These are phyloP conservation scores for Pluvianellus socialis DNA, from an alignment of 2,113 vertebrate species.

Conservation along the genomic window DNA sequence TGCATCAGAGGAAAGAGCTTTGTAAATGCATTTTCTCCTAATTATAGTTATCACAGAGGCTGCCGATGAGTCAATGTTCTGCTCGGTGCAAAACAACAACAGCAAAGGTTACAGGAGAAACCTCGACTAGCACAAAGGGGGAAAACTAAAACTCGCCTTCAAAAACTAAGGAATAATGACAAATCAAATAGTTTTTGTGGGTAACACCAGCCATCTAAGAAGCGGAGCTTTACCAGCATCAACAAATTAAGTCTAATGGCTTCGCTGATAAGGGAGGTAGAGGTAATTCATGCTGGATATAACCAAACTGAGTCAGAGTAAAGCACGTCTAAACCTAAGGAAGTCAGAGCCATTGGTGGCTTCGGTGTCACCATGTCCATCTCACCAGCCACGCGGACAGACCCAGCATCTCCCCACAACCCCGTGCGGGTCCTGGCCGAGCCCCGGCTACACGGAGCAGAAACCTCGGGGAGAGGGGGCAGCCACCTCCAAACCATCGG, in stretches of 20 bases:
- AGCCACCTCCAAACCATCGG: neutral
- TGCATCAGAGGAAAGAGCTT: conserved; percentile 55
- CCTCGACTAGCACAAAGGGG: neutral
- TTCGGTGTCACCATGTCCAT: neutral
- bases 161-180: neutral
- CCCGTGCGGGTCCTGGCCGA: rapidly evolving
- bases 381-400: neutral
- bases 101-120: conserved; percentile 17
- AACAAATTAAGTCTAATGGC: neutral
- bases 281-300: neutral
- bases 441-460: rapidly evolving
- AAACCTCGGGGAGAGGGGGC: neutral
- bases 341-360: neutral
- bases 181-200: neutral
- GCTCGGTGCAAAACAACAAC: conserved; percentile 42
- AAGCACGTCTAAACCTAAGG: neutral
- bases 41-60: conserved; percentile 58
- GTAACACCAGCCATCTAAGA: neutral
- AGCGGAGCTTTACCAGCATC: rapidly evolving
- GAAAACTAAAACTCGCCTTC: neutral
- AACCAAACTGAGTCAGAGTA: neutral
- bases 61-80: conserved; percentile 37
- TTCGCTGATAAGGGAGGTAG: neutral
- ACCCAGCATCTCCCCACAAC: neutral
- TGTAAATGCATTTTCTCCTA: conserved; percentile 53